A percentile compares a stretch with the other conserved stretches of the same genome.
These are phyloP conservation scores for Brachyistius frenatus DNA, from an alignment of 2,113 vertebrate genomes.

Conservation along the genomic window DNA sequence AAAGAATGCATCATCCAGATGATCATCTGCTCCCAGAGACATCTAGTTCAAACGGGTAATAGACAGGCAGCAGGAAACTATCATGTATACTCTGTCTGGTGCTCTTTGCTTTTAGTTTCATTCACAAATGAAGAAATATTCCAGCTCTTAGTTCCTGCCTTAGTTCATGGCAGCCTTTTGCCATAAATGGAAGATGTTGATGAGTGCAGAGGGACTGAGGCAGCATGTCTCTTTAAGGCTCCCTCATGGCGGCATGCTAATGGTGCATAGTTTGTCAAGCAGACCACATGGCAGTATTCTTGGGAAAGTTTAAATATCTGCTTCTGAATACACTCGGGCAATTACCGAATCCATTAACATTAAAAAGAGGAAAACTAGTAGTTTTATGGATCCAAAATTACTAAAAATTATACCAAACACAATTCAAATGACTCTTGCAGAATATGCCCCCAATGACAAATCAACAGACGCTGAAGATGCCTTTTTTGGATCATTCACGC, in stretches of 20 bases:
- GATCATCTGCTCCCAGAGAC: neutral
- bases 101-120: neutral
- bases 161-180: neutral
- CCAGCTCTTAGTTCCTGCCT: neutral
- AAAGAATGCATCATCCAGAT: too few species aligned
- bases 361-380: neutral
- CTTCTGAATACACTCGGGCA: slow-evolving; percentile 9
- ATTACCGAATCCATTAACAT: slow-evolving; percentile 22
- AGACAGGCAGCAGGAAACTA: neutral
- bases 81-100: neutral
- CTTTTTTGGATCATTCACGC: slow-evolving; percentile 4
- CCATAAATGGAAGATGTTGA: slow-evolving; percentile 31
- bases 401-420: slow-evolving; percentile 34
- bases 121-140: slow-evolving; percentile 10
- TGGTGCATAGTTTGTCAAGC: slow-evolving; percentile 29
- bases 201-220: slow-evolving; percentile 19
- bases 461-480: slow-evolving; percentile 7
- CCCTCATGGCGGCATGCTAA: slow-evolving; percentile 25
- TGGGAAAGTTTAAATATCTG: slow-evolving; percentile 11
- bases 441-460: slow-evolving; percentile 22
- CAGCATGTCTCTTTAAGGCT: slow-evolving; percentile 39
- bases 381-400: slow-evolving; percentile 47
- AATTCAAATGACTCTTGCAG: neutral
- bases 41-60: neutral
- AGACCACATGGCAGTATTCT: neutral